These are phyloP conservation scores for Archivesica marissinica DNA, from an alignment of 1,140 invertebrate genomes.

Conservation along the genomic window DNA sequence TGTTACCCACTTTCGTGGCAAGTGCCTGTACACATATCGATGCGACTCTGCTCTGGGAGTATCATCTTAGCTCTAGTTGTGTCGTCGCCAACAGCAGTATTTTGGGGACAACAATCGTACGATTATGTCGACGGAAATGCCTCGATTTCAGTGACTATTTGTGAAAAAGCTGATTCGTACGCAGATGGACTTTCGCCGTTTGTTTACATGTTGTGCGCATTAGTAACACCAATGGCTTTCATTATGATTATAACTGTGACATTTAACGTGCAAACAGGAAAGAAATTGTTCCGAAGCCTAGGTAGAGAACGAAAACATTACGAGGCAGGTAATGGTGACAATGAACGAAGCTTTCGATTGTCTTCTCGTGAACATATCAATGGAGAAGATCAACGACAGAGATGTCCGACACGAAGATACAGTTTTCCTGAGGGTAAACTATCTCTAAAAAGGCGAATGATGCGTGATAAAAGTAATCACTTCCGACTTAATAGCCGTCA, in stretches of 20 bases:
- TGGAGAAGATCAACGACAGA: neutral
- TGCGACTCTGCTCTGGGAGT: neutral
- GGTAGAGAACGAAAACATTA: neutral
- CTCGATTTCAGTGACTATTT: neutral
- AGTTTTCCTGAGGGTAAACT: neutral
- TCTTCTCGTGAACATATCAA: neutral
- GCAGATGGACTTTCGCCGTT: constrained; percentile 8
- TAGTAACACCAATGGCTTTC: constrained; percentile 12
- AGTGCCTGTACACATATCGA: constrained; percentile 16
- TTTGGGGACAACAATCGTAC: constrained; percentile 21
- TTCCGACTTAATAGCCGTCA: neutral
- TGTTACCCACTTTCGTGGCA: constrained; percentile 64
- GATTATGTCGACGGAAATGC: neutral
- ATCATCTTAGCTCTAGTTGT: neutral
- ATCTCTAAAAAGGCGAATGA: neutral
- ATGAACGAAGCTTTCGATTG: neutral
- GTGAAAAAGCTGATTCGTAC: constrained; percentile 30
- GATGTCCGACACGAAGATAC: neutral
- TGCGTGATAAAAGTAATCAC: neutral
- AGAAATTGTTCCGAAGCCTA: neutral
- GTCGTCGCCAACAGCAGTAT: neutral
- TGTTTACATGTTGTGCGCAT: neutral
- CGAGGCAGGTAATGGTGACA: neutral
- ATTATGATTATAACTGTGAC: neutral
- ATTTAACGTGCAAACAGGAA: constrained; percentile 27